Conservation (phyloP, 2,797 vertebrate species). For the Sebastes itinus region DNA sequence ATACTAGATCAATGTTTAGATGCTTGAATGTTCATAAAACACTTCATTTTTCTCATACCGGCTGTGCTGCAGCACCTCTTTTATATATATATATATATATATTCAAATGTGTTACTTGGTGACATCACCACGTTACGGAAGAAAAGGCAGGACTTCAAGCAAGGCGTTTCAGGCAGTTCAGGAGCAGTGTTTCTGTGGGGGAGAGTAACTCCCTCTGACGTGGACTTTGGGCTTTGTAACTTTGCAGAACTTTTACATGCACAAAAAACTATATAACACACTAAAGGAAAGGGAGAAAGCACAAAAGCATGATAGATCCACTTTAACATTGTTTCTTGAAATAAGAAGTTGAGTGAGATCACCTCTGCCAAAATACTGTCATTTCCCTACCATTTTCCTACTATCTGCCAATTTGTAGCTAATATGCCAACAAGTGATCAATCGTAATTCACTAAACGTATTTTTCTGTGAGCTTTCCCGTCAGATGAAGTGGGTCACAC, state of each 20-base stretch:
- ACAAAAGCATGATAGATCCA: neutral
- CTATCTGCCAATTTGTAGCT: neutral
- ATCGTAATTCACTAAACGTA: conserved; percentile 34
- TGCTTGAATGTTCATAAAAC: too few species aligned
- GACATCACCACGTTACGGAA: too few species aligned
- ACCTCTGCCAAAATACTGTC: neutral
- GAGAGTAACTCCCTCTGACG: neutral
- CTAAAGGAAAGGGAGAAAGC: neutral
- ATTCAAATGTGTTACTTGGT: too few species aligned
- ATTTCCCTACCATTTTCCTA: neutral
- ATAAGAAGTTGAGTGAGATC: neutral
- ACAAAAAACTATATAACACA: neutral
- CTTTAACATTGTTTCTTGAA: neutral
- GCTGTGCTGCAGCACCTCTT: too few species aligned
- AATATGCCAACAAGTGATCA: conserved; percentile 20
- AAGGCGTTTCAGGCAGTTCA: too few species aligned
- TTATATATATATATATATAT: too few species aligned
- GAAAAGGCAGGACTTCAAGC: too few species aligned
- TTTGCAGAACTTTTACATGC: neutral
- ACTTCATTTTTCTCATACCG: too few species aligned
- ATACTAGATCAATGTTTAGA: too few species aligned
- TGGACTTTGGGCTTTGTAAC: neutral
- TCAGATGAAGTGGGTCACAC: conserved; percentile 30
- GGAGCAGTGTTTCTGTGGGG: too few species aligned
- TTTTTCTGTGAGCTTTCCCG: conserved; percentile 6